These are phyloP conservation scores for Thinocorus orbignyianus DNA, from an alignment of 2,113 vertebrate species.

Conservation along the genomic window DNA sequence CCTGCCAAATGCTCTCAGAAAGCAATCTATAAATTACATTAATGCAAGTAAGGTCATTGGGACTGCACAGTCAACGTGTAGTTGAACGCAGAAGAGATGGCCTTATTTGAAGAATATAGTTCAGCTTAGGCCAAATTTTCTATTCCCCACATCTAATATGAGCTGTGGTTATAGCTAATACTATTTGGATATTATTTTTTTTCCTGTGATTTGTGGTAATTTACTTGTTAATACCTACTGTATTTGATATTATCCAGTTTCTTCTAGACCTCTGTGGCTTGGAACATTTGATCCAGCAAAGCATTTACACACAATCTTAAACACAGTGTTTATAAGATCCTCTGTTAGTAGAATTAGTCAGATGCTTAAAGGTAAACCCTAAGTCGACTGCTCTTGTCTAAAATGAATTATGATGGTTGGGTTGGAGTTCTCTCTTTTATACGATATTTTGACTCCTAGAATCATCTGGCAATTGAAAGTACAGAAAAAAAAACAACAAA, in stretches of 20 bases:
- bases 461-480: neutral
- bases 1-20: neutral
- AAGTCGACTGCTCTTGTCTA: neutral
- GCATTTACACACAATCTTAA: neutral
- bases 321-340: neutral
- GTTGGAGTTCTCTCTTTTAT: neutral
- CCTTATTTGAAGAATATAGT: neutral
- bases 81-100: neutral
- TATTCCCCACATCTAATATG: neutral
- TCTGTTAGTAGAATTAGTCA: neutral
- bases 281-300: neutral
- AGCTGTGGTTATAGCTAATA: neutral
- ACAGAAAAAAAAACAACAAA: neutral
- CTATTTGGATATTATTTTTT: neutral
- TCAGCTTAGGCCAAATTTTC: neutral
- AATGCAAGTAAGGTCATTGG: neutral
- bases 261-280: neutral
- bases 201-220: neutral
- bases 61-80: neutral
- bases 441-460: neutral
- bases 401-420: neutral
- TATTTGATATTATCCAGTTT: neutral
- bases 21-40: neutral
- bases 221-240: neutral
- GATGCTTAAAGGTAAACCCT: neutral